Conservation (phyloP, 2,797 vertebrate genomes). For the Acropternis orthonyx region DNA sequence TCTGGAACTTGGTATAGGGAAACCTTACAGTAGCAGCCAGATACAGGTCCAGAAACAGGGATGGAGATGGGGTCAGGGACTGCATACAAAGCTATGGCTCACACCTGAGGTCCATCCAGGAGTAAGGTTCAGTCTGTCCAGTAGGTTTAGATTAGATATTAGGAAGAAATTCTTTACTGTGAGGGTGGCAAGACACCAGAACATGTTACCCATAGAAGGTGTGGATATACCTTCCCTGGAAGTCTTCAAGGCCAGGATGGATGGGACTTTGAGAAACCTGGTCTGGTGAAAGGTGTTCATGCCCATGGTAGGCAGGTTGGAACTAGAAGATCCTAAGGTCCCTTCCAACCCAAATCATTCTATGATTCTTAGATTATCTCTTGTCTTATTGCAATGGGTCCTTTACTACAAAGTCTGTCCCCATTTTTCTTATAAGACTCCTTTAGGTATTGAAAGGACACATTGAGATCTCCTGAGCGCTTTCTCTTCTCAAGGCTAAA, state of each 20-base stretch:
- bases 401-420: neutral
- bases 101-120: neutral
- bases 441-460: neutral
- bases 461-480: neutral
- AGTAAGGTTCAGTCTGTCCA: neutral
- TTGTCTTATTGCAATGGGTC: fast-evolving
- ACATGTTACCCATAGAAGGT: neutral
- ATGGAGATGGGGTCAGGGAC: neutral
- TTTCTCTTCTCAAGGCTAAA: neutral
- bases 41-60: neutral
- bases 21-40: neutral
- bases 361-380: neutral
- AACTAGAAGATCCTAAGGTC: neutral
- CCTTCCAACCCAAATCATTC: neutral
- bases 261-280: neutral
- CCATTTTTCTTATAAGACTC: neutral
- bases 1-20: neutral
- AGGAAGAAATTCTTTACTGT: neutral
- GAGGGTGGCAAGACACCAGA: neutral
- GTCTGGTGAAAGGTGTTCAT: neutral
- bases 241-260: neutral
- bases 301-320: neutral
- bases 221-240: neutral
- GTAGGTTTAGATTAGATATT: neutral
- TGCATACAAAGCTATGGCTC: neutral